Base-by-base conservation (phyloP, 2,888 invertebrate genomes). In the Drosophila diplacantha region DNA sequence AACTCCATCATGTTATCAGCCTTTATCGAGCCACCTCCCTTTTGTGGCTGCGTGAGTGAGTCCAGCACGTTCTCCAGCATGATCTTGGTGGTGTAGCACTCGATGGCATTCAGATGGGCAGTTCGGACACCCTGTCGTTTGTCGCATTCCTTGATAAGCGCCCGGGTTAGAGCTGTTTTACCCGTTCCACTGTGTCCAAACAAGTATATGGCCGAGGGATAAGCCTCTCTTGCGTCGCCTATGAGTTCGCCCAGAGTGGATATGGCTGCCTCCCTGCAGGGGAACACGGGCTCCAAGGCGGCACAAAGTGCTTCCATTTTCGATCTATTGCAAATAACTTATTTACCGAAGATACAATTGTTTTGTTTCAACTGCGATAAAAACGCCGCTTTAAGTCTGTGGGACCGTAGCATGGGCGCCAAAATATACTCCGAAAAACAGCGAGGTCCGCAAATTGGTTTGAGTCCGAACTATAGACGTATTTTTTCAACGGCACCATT, bases 141-240 rank as follows among this genome's bases (percentile, higher is more conserved):
- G 11, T 51, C 52, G 68, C 92, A 91, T 51, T 90, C 85, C 37
- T 89, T 84, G 5, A 96, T 86, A 12, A 94, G 87, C 11, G 90
- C 89, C 53, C 90, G 90, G 5, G 94, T 86, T 59, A 95, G 90
- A 18, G 92, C 87, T n/a, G 93, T 92, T 90, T 97, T 97, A 29
- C 96, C 96, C 22, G 94, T 94, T 11, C 94, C 93, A 73, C 94
- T 92, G 85, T 93, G 93, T n/a, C 96, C 96, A 86, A 93, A 93
- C 54, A 96, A 79, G 89, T 94, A 95, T 77, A 96, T 88, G 72
- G 92, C 91, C 72, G 91, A 89, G 20, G 93, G 93, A 83, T 93
- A 89, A 20, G 91, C 90, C 85, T 93, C 93, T 69, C 91, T 90
- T 50, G 86, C 83, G 68, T 90, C 89, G 2, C 85, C 85, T 32